phyloP scores from a whole-genome alignment of 2,888 invertebrate genomes.

The Cynaeus angustus region DNA sequence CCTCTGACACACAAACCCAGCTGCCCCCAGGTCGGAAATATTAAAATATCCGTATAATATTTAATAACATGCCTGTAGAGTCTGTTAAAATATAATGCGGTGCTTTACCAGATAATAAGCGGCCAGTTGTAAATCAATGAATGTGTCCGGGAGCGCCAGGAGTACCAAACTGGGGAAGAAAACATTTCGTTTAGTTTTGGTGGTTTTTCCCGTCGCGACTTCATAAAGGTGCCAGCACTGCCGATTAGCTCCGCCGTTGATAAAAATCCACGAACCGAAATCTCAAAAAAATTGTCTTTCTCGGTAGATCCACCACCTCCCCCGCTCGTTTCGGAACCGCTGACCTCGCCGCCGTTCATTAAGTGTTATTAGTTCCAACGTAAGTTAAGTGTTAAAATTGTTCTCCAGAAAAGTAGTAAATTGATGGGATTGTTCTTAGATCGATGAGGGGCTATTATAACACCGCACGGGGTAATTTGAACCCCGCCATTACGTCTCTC shows the following conservation, averaged over 20 bases:
- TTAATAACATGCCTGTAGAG: conserved; percentile 69
- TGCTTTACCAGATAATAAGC: conserved; percentile 69
- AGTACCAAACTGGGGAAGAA: conserved; percentile 56
- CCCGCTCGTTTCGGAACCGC: conserved; percentile 35
- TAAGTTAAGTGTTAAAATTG: conserved; percentile 61
- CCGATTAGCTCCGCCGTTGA: no score
- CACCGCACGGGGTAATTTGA: conserved; percentile 37
- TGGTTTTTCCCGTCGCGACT: no score
- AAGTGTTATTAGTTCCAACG: conserved; percentile 64
- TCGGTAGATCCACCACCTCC: no score
- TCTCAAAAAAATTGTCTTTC: no score
- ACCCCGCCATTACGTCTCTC: conserved; percentile 17
- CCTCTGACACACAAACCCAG: conserved; percentile 66
- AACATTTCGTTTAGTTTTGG: no score
- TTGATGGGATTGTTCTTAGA: conserved; percentile 40
- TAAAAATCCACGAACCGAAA: no score
- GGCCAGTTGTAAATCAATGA: conserved; percentile 69
- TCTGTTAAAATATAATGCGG: conserved; percentile 66
- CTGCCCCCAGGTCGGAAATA: conserved; percentile 65
- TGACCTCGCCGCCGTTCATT: conserved; percentile 59
- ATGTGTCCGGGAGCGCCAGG: conserved; percentile 56
- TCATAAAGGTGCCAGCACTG: no score
- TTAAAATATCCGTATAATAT: conserved; percentile 70
- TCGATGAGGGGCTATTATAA: conserved; percentile 45
- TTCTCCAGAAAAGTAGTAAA: conserved; percentile 48